A percentile compares a stretch with the other conserved stretches of the same genome.
phyloP scores from a whole-genome alignment of 2,113 vertebrate species.

The Columba janthina region DNA sequence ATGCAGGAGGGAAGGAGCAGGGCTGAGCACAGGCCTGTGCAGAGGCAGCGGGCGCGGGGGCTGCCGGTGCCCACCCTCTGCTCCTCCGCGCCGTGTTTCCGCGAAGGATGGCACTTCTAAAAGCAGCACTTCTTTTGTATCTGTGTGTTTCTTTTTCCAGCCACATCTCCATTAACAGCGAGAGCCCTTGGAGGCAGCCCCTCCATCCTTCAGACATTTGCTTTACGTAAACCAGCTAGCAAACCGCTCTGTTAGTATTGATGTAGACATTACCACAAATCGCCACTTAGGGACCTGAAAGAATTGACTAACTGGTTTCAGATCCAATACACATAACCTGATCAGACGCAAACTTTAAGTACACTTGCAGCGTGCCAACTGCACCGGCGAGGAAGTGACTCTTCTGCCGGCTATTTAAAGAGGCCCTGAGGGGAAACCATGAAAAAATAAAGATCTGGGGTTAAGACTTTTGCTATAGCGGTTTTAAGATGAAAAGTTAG shows the following conservation, averaged over 20 bases:
- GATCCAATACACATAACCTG: constrained; percentile 86
- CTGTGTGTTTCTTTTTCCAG: not conserved
- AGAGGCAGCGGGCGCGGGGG: no score
- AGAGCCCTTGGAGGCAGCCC: constrained; percentile 54
- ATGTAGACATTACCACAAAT: constrained; percentile 89
- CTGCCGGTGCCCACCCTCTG: fast-evolving
- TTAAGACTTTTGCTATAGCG: not conserved
- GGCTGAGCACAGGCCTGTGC: no score
- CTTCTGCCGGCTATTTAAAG: constrained; percentile 62
- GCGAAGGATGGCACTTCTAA: not conserved
- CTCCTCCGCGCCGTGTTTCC: not conserved
- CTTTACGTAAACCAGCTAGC: constrained; percentile 80
- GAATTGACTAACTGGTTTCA: constrained; percentile 87
- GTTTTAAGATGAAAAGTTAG: constrained; percentile 23
- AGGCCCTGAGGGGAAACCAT: constrained; percentile 67
- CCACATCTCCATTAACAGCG: constrained; percentile 27
- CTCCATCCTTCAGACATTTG: constrained; percentile 72
- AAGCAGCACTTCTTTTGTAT: not conserved
- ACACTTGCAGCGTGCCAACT: constrained; percentile 78
- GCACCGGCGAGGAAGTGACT: constrained; percentile 67
- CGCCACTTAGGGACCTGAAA: constrained; percentile 84
- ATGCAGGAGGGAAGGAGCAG: no score
- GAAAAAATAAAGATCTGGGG: constrained; percentile 55
- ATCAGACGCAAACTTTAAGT: constrained; percentile 87
- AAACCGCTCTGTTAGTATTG: constrained; percentile 79